phyloP scores from a whole-genome alignment of 2,113 vertebrate species.

The Andinoacara biseriatus region DNA sequence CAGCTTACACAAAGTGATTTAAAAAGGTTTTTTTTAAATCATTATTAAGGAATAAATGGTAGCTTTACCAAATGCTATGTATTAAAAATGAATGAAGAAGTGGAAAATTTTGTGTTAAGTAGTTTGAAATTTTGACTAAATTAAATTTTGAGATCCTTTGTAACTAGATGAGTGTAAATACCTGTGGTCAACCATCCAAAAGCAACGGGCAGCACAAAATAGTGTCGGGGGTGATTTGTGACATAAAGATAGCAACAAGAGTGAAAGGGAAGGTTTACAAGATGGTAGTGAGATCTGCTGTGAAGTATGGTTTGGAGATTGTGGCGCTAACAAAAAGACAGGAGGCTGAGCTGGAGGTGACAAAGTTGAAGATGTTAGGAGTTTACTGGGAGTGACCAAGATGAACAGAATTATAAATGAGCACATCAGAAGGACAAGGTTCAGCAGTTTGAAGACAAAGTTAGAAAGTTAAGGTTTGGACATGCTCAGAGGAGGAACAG shows the following conservation, averaged over 20 bases:
- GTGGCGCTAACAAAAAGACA: background rate
- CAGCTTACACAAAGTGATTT: too few relatives aligned
- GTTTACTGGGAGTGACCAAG: background rate
- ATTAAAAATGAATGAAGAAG: background rate
- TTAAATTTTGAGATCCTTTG: background rate
- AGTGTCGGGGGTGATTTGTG: too few relatives aligned
- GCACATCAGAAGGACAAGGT: background rate
- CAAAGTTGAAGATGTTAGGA: background rate
- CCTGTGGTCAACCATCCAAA: too few relatives aligned
- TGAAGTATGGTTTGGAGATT: too few relatives aligned
- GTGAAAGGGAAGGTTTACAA: too few relatives aligned
- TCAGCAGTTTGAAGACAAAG: background rate
- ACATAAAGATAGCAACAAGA: too few relatives aligned
- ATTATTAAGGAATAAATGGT: background rate
- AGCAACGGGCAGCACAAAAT: too few relatives aligned
- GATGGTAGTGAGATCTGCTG: too few relatives aligned
- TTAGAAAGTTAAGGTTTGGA: background rate
- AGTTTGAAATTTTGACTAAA: background rate
- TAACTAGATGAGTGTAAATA: too few relatives aligned
- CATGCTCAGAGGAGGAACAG: background rate
- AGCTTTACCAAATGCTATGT: background rate
- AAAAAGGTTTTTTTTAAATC: background rate
- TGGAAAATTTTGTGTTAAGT: background rate
- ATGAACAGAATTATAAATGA: background rate
- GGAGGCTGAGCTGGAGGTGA: background rate